Evolutionary conservation across 1,140 invertebrate species (phyloP), one percentile per base, ranked within the genome.

Genomic region (Nilaparvata lugens): DNA sequence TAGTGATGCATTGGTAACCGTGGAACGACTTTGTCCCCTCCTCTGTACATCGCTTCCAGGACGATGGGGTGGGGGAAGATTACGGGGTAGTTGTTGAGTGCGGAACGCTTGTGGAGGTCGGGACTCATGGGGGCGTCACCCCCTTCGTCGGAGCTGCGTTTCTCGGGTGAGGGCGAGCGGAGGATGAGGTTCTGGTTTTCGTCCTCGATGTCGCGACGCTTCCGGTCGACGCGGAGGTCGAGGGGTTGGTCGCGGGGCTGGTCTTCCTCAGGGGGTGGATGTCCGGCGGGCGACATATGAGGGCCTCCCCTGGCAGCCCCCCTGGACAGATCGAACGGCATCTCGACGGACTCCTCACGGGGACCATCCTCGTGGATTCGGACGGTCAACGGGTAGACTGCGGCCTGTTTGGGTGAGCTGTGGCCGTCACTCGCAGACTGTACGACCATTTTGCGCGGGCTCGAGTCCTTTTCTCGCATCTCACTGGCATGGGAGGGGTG

Each of bases 401-500:
- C 80, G 52, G 82, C 85, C 70, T 85, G 84, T 70, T 86, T 86
- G 40, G 84, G 84, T 69, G 83, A 85, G 69, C 80, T 81, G 72
- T 81, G 79, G 31, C 66, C 60, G 28, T 61, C 60, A 28, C 78
- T 75, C 43, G 70, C 66, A 35, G 31, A 35, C 31, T 35, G 31
- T 48, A 74, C 70, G 68, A 81, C 73, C 85, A 87, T 87, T 75
- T 88, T 87, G 69, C 85, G 78, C 61, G 86, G 86, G 68, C 83
- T 86, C 62, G 85, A 85, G 75, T 88, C 85, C 74, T 89, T 89
- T 75, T 88, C 86, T 74, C 87, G 83, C 85, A 89, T 87, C 54
- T 57, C 18, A 56, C 54, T 4, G 45, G 45, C 28, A 19, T 60
- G 52, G 25, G 54, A 24, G 7, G 61, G 31, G 24, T 38, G 43